Evolutionary conservation across 1,140 invertebrate genomes (phyloP), one percentile per base, ranked within the genome.

Genomic region (Campodea augens): DNA sequence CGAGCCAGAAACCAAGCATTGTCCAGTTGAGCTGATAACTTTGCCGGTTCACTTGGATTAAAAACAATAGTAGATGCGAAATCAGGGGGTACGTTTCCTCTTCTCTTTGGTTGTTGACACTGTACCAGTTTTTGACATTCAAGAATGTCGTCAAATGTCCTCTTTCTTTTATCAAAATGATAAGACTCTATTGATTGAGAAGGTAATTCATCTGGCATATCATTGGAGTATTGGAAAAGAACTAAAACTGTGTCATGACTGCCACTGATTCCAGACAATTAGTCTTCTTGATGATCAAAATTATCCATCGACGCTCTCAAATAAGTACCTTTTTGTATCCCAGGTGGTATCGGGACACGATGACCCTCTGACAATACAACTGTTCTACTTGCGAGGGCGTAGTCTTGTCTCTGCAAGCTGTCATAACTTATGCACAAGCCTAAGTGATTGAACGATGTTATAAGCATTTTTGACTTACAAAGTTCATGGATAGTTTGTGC

Each of bases 191-290:
- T 12, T 18, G 19, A 3, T 15, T 15, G 3, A 21, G 37, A 18
- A 7, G 15, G 27, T 32, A 32, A 15, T 7, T 32, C 15, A 32
- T 32, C 27, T 22, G n/a, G 18, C 10, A n/a, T 45, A 13, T 19
- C 4, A 25, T 25, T 10, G 4, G 5, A 5, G 23, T 39, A 15
- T 40, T 45, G 10, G 29, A 40, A 41, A 18, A 39, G 20, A 2
- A 40, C 43, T 21, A 45, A 15, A 3, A 45, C 43, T 3, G 43
- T 45, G 19, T 45, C 43, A 25, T 45, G 43, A 5, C 12, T 45
- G n/a, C 43, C 43, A 27, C 23, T 3, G 3, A 45, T 38, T 4
- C 43, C 43, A 3, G 43, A 45, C 4, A 45, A n/a, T 15, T 25
- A 38, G 10, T 10, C 19, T 45, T 45, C 43, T 38, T 45, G 15